A percentile compares a stretch with the other conserved stretches of the same genome.
Conservation (phyloP, 1,140 invertebrate genomes). For the Drosophila melanogaster region Release_6_plus_ISO1_MT NT_037436.4:9439001-9439500, state of each 20-base stretch:
- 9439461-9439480: slow-evolving; percentile 96
- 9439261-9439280: slow-evolving; percentile 99
- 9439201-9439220: slow-evolving; percentile 96
- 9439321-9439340: slow-evolving; percentile 95
- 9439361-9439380: slow-evolving; percentile 96
- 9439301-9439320: slow-evolving; percentile 98
- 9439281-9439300: slow-evolving; percentile 97
- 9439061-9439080: slow-evolving; percentile 24
- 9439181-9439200: slow-evolving; percentile 99
- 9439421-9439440: slow-evolving; percentile 99
- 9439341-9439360: slow-evolving; percentile 95
- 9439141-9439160: slow-evolving; percentile 89
- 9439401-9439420: slow-evolving; percentile 94
- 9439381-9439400: slow-evolving; percentile 98
- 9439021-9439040: slow-evolving; percentile 97
- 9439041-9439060: slow-evolving; percentile 94
- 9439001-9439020: slow-evolving; percentile 97
- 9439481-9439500: slow-evolving; percentile 99
- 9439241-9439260: slow-evolving; percentile 98
- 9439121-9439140: slow-evolving; percentile 11
- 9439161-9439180: slow-evolving; percentile 91
- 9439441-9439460: slow-evolving; percentile 99
- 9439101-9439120: slow-evolving; percentile 19
- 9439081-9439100: slow-evolving; percentile 27
- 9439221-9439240: slow-evolving; percentile 95